Conservation (phyloP, 2,113 vertebrate genomes). For the Heterocephalus glaber region DNA sequence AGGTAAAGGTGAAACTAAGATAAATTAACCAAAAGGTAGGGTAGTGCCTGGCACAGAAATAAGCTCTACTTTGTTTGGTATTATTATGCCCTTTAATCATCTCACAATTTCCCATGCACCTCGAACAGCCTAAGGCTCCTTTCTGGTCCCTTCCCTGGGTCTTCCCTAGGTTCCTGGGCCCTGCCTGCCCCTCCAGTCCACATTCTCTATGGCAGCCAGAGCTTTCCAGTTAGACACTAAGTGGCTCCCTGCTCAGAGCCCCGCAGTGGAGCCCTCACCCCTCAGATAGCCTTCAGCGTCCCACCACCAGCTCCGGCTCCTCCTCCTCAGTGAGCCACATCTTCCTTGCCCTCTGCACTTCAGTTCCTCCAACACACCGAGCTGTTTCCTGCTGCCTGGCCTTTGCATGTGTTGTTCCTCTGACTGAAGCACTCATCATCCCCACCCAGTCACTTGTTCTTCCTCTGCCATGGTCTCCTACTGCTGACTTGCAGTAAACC, state of each 20-base stretch:
- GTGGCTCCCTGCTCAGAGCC: background rate
- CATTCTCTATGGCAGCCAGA: background rate
- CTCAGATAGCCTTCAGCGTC: background rate
- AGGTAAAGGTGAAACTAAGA: background rate
- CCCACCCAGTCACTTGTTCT: background rate
- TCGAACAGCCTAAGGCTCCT: background rate
- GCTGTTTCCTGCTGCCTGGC: background rate
- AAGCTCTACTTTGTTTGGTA: background rate
- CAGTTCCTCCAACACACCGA: background rate
- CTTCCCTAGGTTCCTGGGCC: background rate
- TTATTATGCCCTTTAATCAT: background rate
- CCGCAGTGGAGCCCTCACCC: background rate
- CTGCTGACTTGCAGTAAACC: background rate
- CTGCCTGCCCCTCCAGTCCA: background rate
- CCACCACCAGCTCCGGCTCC: no score
- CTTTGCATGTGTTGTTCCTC: background rate
- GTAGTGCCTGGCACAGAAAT: background rate
- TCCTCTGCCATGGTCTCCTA: background rate
- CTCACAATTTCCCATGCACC: background rate
- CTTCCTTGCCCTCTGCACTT: background rate
- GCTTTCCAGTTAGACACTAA: background rate
- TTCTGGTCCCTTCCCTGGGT: background rate
- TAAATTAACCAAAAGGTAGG: background rate
- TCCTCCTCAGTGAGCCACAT: background rate
- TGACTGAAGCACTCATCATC: background rate